Base-by-base conservation (phyloP, 2,888 invertebrate species). In the Campaea margaritaria region DNA sequence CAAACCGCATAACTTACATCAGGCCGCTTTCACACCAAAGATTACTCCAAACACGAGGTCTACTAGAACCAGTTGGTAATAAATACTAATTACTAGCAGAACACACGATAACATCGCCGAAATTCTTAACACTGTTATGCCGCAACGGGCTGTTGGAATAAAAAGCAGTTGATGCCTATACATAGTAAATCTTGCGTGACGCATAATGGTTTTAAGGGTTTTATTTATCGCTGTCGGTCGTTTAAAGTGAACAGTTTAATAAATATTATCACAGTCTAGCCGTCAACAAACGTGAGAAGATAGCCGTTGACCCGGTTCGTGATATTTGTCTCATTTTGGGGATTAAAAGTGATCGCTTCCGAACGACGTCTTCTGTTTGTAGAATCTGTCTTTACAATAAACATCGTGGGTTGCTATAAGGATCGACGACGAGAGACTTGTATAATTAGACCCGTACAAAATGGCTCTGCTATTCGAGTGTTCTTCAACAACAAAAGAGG, bases 261-360 rank as follows among this genome's bases (percentile, higher is more conserved):
- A 91, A 91, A 92, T 90, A 90, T 90, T 90, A 91, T 92, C 90
- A 89, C 89, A 88, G 83, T 90, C 83, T 83, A 82, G 88, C 85
- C 89, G 84, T 86, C 90, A 88, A 90, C 89, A 91, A 90, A 90
- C 91, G 91, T 91, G 91, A 90, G 91, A 92, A 91, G 89, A 89
- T 88, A 87, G 87, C 85, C 85, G 84, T 82, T 89, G 91, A 90
- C 90, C 90, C 85, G 83, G 86, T 87, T 91, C 92, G 92, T 92
- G 92, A 90, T 88, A 85, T 88, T 91, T 88, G 87, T 83, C 86
- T 85, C 90, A 87, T 88, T 91, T 88, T 72, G 79, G 76, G 85
- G 92, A 91, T 92, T 90, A 91, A 83, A 86, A 85, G 79, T 83
- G 89, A 88, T 88, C 85, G 81, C 79, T 81, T 79, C 79, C 77